Percentiles rank a stretch among this genome's conserved stretches.
Conservation (phyloP, 2,888 invertebrate genomes). For the Sipha maydis region DNA sequence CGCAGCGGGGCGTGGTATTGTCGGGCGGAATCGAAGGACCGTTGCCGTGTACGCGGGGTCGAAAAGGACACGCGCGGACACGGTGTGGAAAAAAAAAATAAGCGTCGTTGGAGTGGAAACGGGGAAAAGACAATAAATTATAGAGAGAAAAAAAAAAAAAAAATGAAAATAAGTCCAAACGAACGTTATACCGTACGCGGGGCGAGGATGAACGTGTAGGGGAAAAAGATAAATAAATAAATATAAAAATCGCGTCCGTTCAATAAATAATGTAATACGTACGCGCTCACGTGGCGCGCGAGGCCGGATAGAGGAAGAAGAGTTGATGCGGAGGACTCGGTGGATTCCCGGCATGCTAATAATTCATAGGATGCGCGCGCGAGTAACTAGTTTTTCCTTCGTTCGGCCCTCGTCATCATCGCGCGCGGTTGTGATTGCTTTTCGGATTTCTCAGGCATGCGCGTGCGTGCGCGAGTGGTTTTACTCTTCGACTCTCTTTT, state of each 20-base stretch:
- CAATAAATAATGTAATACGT: neutral
- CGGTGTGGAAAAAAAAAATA: neutral
- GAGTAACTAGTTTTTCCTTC: neutral
- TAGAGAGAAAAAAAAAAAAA: neutral
- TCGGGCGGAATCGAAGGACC: neutral
- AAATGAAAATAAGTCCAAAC: too few species aligned
- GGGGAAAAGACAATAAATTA: conserved; percentile 2
- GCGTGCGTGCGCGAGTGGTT: too few species aligned
- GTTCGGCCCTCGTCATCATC: too few species aligned
- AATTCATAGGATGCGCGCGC: neutral
- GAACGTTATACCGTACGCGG: neutral
- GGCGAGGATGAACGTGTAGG: neutral
- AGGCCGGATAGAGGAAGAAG: neutral
- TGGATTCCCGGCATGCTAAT: neutral
- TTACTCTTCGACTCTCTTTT: too few species aligned
- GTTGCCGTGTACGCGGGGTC: neutral
- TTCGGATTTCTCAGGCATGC: too few species aligned
- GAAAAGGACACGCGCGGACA: neutral
- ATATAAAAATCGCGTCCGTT: neutral
- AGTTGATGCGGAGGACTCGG: neutral
- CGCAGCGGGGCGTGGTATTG: neutral
- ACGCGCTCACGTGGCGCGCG: too few species aligned
- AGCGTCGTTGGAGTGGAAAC: neutral
- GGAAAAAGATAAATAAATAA: neutral
- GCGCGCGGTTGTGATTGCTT: too few species aligned